A percentile compares a stretch with the other conserved stretches of the same genome.
These are phyloP conservation scores for Schrankia costaestrigalis DNA, from an alignment of 2,888 invertebrate species.

Conservation along the genomic window DNA sequence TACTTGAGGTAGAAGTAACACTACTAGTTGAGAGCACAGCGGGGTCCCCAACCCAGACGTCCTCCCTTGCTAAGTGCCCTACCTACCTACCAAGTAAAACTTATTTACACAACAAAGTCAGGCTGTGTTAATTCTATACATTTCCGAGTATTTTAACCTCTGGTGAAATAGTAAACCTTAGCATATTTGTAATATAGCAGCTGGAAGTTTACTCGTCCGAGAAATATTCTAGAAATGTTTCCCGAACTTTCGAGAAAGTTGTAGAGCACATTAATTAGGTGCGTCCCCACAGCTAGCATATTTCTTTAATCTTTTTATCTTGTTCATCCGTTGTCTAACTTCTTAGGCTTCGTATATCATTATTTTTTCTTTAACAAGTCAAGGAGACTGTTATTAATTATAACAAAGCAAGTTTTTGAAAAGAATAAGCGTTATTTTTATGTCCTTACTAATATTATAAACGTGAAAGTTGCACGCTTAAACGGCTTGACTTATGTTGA, in stretches of 20 bases:
- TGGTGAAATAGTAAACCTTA: conserved; percentile 1
- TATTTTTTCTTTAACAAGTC: conserved; percentile 6
- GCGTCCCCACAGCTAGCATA: conserved; percentile 30
- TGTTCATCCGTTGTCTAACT: conserved; percentile 31
- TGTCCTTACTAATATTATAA: not conserved
- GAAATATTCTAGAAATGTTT: conserved; percentile 6
- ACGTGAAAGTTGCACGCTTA: too few relatives aligned
- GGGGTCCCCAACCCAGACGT: too few relatives aligned
- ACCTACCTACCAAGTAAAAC: too few relatives aligned
- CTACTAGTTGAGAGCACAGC: too few relatives aligned
- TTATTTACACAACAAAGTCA: too few relatives aligned
- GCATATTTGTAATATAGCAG: conserved; percentile 1
- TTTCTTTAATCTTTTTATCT: conserved; percentile 49
- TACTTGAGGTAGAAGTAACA: too few relatives aligned
- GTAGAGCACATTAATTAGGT: conserved; percentile 50
- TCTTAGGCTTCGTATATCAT: conserved; percentile 7
- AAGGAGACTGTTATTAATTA: conserved; percentile 1
- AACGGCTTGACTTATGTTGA: too few relatives aligned
- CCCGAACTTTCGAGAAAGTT: conserved; percentile 22
- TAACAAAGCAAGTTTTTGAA: not conserved
- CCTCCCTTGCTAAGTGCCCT: too few relatives aligned
- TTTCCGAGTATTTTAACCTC: too few relatives aligned
- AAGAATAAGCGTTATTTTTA: too few relatives aligned
- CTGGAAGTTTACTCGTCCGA: not conserved
- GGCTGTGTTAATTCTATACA: too few relatives aligned